These are phyloP conservation scores for Panopea generosa DNA, from an alignment of 2,888 invertebrate species.

Conservation along the genomic window DNA sequence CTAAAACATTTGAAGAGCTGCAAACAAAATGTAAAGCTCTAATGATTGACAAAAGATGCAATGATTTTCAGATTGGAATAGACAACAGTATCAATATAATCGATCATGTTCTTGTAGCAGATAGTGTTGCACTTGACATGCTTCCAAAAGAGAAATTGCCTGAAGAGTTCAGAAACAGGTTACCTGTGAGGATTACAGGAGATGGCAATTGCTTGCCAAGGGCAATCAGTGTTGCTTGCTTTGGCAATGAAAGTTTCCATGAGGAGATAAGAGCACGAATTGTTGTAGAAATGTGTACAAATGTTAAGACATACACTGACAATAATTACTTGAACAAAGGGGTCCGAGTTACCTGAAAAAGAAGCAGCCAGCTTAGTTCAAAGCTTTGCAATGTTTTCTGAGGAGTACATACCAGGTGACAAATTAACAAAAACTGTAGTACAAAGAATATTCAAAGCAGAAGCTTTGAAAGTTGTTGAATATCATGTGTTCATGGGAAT, in stretches of 20 bases:
- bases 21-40: too few relatives aligned
- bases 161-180: too few relatives aligned
- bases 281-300: slow-evolving; percentile 29
- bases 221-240: neutral
- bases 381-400: slow-evolving; percentile 39
- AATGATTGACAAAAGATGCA: too few relatives aligned
- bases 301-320: slow-evolving; percentile 26
- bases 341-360: slow-evolving; percentile 9
- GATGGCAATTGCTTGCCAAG: too few relatives aligned
- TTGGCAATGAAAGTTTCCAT: slow-evolving; percentile 20
- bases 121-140: too few relatives aligned
- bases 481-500: slow-evolving; percentile 32
- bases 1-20: too few relatives aligned
- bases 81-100: too few relatives aligned
- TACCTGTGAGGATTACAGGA: too few relatives aligned
- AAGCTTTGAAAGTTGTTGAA: slow-evolving; percentile 21
- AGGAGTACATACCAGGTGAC: slow-evolving; percentile 25
- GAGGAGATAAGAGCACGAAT: slow-evolving; percentile 35
- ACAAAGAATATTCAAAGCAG: slow-evolving; percentile 25
- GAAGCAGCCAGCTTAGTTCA: slow-evolving; percentile 20
- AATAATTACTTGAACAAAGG: slow-evolving; percentile 22
- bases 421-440: slow-evolving; percentile 13
- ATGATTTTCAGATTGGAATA: too few relatives aligned
- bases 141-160: too few relatives aligned
- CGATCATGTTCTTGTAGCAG: too few relatives aligned